phyloP scores from a whole-genome alignment of 2,888 invertebrate species.

The Eutolmus rufibarbis region DNA sequence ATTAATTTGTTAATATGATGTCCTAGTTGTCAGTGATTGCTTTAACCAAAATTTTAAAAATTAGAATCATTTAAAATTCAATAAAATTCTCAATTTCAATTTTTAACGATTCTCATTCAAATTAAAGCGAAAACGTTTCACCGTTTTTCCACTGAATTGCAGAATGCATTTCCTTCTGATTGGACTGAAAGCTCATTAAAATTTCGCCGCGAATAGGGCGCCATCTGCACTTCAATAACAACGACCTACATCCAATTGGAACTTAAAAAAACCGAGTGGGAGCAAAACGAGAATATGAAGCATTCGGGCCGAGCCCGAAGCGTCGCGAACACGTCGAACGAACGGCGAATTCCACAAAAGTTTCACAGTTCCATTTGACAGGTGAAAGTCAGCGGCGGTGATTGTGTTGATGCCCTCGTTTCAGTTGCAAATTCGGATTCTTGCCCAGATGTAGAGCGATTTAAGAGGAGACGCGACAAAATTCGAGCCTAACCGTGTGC shows the following conservation, averaged over 20 bases:
- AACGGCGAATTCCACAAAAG: background rate
- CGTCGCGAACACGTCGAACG: background rate
- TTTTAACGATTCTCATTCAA: too few relatives aligned
- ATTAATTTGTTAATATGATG: too few relatives aligned
- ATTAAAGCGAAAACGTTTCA: background rate
- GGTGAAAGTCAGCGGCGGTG: background rate
- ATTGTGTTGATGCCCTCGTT: background rate
- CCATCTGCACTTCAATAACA: background rate
- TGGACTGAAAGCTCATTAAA: background rate
- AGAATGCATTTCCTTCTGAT: background rate
- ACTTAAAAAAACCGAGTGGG: background rate
- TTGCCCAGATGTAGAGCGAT: background rate
- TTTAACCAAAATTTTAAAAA: too few relatives aligned
- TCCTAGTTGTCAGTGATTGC: too few relatives aligned
- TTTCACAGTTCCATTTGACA: slow-evolving; percentile 15
- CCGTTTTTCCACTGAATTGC: background rate
- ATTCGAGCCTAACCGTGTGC: background rate
- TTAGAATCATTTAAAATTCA: too few relatives aligned
- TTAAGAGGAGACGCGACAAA: background rate
- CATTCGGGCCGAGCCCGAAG: background rate
- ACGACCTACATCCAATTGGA: background rate
- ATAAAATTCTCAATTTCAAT: too few relatives aligned
- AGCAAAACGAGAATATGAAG: background rate
- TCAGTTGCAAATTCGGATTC: background rate
- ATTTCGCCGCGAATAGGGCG: background rate